Evolutionary conservation across 1,140 invertebrate species (phyloP), one percentile per base, ranked within the genome.

Genomic region (Macrocentrus cingulum): DNA sequence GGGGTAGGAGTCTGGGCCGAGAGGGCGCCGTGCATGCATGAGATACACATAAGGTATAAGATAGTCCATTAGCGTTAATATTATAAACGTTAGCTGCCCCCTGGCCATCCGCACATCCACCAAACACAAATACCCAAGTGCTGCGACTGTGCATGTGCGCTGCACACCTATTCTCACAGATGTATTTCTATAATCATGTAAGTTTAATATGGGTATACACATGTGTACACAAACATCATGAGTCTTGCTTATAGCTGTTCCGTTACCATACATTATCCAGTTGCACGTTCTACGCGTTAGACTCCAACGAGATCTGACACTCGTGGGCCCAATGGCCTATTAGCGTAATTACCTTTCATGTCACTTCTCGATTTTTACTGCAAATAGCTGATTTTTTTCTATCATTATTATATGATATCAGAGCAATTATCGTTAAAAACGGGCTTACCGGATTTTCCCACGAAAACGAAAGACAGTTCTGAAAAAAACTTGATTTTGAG

Each of bases 1-100:
- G 29, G 32, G n/a, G 49, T n/a, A 22, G 18, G 36, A 39, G 13
- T 3, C 8, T 5, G 8, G 32, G 45, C 9, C 23, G 50, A 11
- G 45, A 59, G 54, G 46, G 39, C 8, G 54, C n/a, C n/a, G n/a
- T n/a, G n/a, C n/a, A n/a, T 8, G 46, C 11, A 42, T 37, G 29
- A 18, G 23, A 11, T 36, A 66, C 69, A 72, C 77, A 76, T 73
- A 76, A 76, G 75, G 77, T 78, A 78, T 77, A 80, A 79, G 77
- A 74, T 77, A 79, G 76, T 80, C 77, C 77, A 80, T 80, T 80
- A 80, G 74, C 77, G 76, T 79, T 80, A 80, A 80, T 80, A 79
- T 79, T 77, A 79, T 80, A 78, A 80, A 78, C 75, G 77, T 79
- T 78, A 78, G 75, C 75, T 77, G 77, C 74, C 76, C 77, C 74